Percentiles rank a stretch among this genome's conserved stretches.
Evolutionary conservation across 1,140 invertebrate species (phyloP).

Genomic region (Drosophila murphyi): DNA sequence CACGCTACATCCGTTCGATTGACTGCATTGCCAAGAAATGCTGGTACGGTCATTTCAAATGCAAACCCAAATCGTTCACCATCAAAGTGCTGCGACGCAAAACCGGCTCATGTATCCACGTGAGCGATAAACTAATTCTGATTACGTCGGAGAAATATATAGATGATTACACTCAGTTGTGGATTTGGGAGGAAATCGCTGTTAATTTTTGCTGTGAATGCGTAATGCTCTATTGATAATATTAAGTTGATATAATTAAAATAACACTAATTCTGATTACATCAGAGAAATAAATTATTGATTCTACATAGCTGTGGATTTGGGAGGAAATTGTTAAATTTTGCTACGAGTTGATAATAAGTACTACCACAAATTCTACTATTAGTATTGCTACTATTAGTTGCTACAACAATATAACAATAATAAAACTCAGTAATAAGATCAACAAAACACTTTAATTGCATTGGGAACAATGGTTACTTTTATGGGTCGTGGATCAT

Average conservation of each 20-base stretch:
- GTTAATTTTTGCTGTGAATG: slow-evolving; percentile 86
- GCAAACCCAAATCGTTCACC: slow-evolving; percentile 85
- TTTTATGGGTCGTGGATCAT: slow-evolving; percentile 91
- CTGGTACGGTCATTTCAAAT: slow-evolving; percentile 85
- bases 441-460: slow-evolving; percentile 87
- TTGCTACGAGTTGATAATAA: no score
- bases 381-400: no score
- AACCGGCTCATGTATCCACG: slow-evolving; percentile 81
- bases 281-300: no score
- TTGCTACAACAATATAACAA: neutral
- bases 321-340: no score
- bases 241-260: neutral
- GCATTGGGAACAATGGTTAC: slow-evolving; percentile 89
- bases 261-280: neutral
- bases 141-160: slow-evolving; percentile 65
- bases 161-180: slow-evolving; percentile 84
- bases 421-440: slow-evolving; percentile 6
- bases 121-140: slow-evolving; percentile 73
- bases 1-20: slow-evolving; percentile 85
- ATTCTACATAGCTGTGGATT: no score
- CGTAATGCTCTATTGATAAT: slow-evolving; percentile 71
- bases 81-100: slow-evolving; percentile 85
- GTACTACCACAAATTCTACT: neutral
- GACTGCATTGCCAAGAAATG: slow-evolving; percentile 85
- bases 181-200: slow-evolving; percentile 86